A percentile compares a stretch with the other conserved stretches of the same genome.
Evolutionary conservation across 2,113 vertebrate genomes (phyloP).

Genomic region (Ophthalmolycus amberensis): DNA sequence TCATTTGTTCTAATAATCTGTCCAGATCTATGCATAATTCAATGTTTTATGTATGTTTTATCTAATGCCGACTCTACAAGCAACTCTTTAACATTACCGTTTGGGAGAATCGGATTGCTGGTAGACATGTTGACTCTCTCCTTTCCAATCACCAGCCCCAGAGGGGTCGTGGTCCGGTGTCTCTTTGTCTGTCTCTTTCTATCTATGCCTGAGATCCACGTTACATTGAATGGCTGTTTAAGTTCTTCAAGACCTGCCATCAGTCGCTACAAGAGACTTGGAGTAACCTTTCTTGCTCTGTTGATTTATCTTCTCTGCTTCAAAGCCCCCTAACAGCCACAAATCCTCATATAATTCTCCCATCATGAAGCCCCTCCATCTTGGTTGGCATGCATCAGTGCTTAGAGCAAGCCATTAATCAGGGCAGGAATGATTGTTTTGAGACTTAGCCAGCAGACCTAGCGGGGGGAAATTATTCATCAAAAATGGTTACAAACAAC

Average conservation of each 20-base stretch:
- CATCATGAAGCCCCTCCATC: constrained; percentile 55
- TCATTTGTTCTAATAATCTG: not conserved
- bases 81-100: no score
- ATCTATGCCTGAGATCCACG: not conserved
- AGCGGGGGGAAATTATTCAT: constrained; percentile 44
- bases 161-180: no score
- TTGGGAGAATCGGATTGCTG: not conserved
- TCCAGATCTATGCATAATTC: not conserved
- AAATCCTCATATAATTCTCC: constrained; percentile 55
- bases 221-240: constrained; percentile 2
- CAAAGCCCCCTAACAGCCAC: constrained; percentile 40
- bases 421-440: constrained; percentile 67
- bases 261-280: constrained; percentile 10
- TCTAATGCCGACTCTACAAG: no score
- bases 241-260: constrained; percentile 12
- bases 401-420: constrained; percentile 68
- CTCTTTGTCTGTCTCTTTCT: not conserved
- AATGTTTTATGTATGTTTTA: not conserved
- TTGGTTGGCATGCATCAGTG: constrained; percentile 52
- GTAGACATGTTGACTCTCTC: no score
- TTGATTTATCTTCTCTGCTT: constrained; percentile 35
- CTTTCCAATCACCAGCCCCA: no score
- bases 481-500: constrained; percentile 62
- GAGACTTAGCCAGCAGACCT: constrained; percentile 51
- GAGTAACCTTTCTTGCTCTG: constrained; percentile 26